Evolutionary conservation across 2,797 vertebrate genomes (phyloP), one percentile per base, ranked within the genome.

Genomic region (Sparidentex hasta): DNA sequence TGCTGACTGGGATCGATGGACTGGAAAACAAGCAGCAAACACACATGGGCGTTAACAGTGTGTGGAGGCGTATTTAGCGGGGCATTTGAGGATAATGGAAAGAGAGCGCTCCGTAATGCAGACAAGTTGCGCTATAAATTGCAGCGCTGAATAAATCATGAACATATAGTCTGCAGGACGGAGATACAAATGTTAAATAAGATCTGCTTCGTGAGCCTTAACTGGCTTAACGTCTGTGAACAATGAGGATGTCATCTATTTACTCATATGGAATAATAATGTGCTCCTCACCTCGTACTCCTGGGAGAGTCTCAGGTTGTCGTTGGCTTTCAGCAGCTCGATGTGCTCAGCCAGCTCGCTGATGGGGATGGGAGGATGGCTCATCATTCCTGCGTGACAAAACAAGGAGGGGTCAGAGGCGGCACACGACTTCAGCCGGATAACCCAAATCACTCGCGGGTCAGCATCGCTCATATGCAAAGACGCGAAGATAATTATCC

Each of bases 241-340:
- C 77, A 89, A 71, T 12, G 41, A 85, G 57, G 47, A 71, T 27
- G 68, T 27, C 29, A 61, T 78, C 65, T 56, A 29, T 87, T 72
- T 52, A 80, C 82, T 76, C 47, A 48, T 58, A 46, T 69, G 29
- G 56, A 78, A 78, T 65, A 58, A 74, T 67, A 65, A 67, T 50
- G n/a, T 5, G 43, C 68, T 76, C 69, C 94, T 87, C 95, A 99
- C 98, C 97, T 99, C 98, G 3, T 99, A 99, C 88, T 99, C 98
- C 94, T 99, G 98, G n/a, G 98, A 99, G 65, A 99, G 96, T 86
- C 97, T 96, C 90, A 99, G 96, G 95, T 98, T 99, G 95, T 99
- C 98, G 21, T 99, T 99, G 69, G 98, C 98, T 91, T 99, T 99
- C 91, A 99, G 96, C 76, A 97, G 95, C 86, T 99, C 98, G 0